Evolutionary conservation across 2,113 vertebrate genomes (phyloP).

Genomic region (Tychaedon coryphoeus): DNA sequence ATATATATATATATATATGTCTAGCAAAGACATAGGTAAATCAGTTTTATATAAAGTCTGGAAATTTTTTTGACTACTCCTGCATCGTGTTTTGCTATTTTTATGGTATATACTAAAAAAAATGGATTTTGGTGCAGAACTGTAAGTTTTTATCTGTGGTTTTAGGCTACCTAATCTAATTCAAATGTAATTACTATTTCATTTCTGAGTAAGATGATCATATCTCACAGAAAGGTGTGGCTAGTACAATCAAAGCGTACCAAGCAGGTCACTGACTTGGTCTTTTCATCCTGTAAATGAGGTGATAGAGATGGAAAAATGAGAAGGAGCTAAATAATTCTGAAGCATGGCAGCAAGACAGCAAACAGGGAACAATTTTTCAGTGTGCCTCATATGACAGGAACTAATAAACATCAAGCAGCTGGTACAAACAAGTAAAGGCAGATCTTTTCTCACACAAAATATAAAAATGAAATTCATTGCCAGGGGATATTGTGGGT

Average conservation of each 20-base stretch:
- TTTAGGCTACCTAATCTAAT: neutral
- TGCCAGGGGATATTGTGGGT: neutral
- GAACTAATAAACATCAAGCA: neutral
- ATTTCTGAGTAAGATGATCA: neutral
- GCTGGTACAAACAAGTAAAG: conserved; percentile 7
- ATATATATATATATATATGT: neutral
- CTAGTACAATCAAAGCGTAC: neutral
- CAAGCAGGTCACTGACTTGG: neutral
- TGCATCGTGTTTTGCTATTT: neutral
- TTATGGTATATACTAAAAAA: neutral
- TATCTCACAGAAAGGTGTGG: neutral
- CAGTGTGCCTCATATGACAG: neutral
- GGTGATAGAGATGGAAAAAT: neutral
- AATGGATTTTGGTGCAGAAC: neutral
- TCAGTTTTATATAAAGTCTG: neutral
- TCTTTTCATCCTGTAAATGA: neutral
- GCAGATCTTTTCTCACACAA: neutral
- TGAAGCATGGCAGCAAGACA: neutral
- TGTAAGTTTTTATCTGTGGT: rapidly evolving
- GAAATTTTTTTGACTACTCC: neutral
- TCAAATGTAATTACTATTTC: neutral
- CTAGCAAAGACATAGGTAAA: neutral
- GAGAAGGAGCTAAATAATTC: neutral
- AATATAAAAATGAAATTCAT: neutral
- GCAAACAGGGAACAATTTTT: neutral